phyloP scores from a whole-genome alignment of 1,140 invertebrate genomes.

The Helicoverpa zea region DNA sequence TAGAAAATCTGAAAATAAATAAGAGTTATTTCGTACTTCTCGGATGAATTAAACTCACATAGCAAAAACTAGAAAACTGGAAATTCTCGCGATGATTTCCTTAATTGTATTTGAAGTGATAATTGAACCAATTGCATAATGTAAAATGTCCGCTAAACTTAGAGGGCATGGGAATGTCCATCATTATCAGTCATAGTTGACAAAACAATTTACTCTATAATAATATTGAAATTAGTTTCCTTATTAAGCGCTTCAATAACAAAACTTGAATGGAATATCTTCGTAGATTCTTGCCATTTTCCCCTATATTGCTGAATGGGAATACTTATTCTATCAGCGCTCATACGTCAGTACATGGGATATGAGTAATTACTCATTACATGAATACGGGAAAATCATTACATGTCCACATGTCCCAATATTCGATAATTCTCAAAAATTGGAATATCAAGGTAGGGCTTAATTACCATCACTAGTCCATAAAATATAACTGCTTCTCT shows the following conservation, averaged over 20 bases:
- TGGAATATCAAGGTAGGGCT: too few relatives aligned
- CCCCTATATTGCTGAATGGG: slow-evolving; percentile 2
- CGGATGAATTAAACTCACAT: too few relatives aligned
- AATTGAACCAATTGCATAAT: too few relatives aligned
- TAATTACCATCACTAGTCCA: too few relatives aligned
- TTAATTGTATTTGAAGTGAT: too few relatives aligned
- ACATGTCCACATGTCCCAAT: too few relatives aligned
- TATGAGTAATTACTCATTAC: background rate
- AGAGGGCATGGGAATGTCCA: background rate
- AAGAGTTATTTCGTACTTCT: too few relatives aligned
- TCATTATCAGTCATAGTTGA: background rate
- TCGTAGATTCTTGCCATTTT: background rate
- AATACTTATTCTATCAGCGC: background rate
- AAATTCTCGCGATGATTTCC: too few relatives aligned
- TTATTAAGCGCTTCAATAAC: background rate
- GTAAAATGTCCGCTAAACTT: background rate
- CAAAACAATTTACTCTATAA: slow-evolving; percentile 2
- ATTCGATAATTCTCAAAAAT: too few relatives aligned
- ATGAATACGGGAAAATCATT: background rate
- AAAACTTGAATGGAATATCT: background rate
- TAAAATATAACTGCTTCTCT: too few relatives aligned
- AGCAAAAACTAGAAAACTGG: too few relatives aligned
- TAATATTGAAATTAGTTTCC: slow-evolving; percentile 6
- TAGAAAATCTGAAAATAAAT: too few relatives aligned
- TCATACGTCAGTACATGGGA: background rate